Conservation (phyloP, 2,888 invertebrate genomes). For the Amphipyra berbera region DNA sequence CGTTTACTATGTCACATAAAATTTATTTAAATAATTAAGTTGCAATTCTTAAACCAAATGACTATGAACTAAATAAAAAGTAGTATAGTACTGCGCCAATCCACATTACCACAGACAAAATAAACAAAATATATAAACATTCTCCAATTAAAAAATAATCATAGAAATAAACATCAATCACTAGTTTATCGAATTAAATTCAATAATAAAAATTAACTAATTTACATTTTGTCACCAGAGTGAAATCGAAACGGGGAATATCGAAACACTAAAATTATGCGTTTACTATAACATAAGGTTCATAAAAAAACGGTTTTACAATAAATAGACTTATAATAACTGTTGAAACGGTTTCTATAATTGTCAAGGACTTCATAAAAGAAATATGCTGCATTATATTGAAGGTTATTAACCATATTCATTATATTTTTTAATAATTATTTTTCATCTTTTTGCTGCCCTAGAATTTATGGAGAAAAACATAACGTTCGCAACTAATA, state of each 20-base stretch:
- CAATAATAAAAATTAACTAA: constrained; percentile 39
- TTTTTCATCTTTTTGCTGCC: constrained; percentile 19
- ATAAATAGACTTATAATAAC: constrained; percentile 5
- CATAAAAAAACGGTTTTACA: constrained; percentile 11
- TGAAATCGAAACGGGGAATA: constrained; percentile 21
- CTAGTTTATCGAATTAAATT: constrained; percentile 43
- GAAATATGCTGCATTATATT: neutral
- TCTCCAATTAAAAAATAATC: constrained; percentile 46
- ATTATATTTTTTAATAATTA: too few species aligned
- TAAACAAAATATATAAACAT: constrained; percentile 50
- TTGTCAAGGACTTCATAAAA: neutral
- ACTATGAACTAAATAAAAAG: constrained; percentile 38
- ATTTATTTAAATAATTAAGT: constrained; percentile 39
- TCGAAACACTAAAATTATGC: constrained; percentile 30
- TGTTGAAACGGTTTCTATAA: neutral
- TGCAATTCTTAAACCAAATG: constrained; percentile 28
- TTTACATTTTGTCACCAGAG: constrained; percentile 29
- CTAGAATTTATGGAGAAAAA: constrained; percentile 10
- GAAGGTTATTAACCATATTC: neutral
- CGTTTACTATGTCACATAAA: constrained; percentile 27
- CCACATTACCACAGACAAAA: constrained; percentile 23
- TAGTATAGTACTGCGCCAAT: constrained; percentile 48
- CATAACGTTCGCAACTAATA: neutral
- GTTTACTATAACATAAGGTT: constrained; percentile 19
- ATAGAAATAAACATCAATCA: constrained; percentile 42